phyloP scores from a whole-genome alignment of 1,140 invertebrate species.

The Hyposmocoma kahamanoa region DNA sequence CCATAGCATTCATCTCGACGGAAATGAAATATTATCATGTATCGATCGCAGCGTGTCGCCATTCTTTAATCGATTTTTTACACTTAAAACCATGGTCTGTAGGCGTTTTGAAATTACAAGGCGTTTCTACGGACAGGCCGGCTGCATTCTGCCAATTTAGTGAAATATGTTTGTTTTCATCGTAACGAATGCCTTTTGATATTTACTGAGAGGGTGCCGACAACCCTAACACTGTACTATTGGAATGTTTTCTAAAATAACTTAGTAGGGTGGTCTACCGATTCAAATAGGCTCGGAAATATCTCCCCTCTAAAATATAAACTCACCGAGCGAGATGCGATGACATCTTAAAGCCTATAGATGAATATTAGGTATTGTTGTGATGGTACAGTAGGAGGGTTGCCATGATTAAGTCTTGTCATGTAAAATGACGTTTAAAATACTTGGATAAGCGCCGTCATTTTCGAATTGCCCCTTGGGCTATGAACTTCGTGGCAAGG shows the following conservation, averaged over 20 bases:
- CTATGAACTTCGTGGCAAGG: constrained; percentile 10
- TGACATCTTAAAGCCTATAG: background rate
- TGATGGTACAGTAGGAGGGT: constrained; percentile 4
- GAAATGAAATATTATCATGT: constrained; percentile 67
- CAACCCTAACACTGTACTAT: constrained; percentile 24
- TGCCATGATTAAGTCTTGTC: constrained; percentile 31
- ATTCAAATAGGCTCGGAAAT: constrained; percentile 12
- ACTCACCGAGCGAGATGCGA: background rate
- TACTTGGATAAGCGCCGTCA: constrained; percentile 20
- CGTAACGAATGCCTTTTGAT: constrained; percentile 47
- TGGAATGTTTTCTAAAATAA: constrained; percentile 45
- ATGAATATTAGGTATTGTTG: background rate
- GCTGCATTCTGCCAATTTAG: constrained; percentile 44
- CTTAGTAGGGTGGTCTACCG: constrained; percentile 44
- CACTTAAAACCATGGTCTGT: constrained; percentile 68
- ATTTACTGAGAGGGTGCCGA: constrained; percentile 27
- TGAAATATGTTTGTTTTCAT: constrained; percentile 67
- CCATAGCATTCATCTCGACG: constrained; percentile 44
- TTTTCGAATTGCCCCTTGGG: constrained; percentile 22
- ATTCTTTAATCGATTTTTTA: constrained; percentile 71
- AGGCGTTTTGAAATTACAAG: constrained; percentile 62
- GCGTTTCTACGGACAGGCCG: constrained; percentile 52
- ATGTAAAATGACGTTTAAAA: constrained; percentile 31
- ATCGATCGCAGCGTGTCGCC: constrained; percentile 68
- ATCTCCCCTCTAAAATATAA: background rate